Evolutionary conservation across 2,888 invertebrate genomes (phyloP), one percentile per base, ranked within the genome.

Genomic region (Drosophila emarginata): DNA sequence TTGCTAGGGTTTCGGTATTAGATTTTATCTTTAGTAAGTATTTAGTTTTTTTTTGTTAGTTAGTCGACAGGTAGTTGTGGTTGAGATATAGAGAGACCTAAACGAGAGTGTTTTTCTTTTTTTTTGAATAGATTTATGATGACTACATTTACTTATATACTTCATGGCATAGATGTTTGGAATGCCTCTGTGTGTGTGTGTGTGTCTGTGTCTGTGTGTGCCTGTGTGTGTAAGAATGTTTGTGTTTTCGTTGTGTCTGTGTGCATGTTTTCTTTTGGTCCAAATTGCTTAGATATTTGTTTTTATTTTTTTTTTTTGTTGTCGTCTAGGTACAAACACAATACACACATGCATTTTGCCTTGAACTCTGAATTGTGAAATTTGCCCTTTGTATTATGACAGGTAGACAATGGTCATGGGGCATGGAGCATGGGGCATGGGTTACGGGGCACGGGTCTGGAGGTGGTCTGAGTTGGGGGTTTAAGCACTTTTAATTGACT

Each of bases 11-110:
- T 59, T 12, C 54, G 9, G 39, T 65, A 6, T 32, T 32, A 12
- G 36, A 1, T 26, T 52, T 40, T 36, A 32, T 4, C 51, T 63
- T 36, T 54, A 45, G 26, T 26, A 40, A 52, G 36, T 68, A 32
- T 15, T 28, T 32, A 52, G 9, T 5, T 52, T 40, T 21, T 5
- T 21, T 45, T 50, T 14, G 45, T 45, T 26, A 52, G 61, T 71
- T 72, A 67, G 86, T 70, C 73, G 79, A 84, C 77, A 82, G 87
- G 84, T 84, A 84, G 77, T 82, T 86, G 64, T 74, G 87, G 81
- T 87, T 74, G 50, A 77, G 18, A 45, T 18, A 45, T 9, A 45
- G 18, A 45, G 40, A 45, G 11, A 45, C 1, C 18, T 18, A 45
- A 1, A 45, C 11, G 1, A 21, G 40, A 9, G 28, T 28, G 2